Conservation (phyloP, 92 coral and sea anemone species). For the Palythoa grandis region DNA sequence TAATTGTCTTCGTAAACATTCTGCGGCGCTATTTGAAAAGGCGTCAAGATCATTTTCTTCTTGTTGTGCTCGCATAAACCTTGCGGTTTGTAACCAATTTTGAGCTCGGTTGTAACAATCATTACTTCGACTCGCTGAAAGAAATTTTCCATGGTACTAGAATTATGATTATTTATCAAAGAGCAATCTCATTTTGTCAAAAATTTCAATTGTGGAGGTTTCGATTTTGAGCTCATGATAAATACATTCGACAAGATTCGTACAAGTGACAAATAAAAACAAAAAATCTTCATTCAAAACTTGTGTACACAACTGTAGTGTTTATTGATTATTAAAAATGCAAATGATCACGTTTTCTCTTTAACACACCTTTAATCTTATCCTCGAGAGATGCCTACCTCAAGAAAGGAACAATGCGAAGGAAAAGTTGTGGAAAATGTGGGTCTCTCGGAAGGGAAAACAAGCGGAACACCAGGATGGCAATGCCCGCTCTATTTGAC, state of each 20-base stretch:
- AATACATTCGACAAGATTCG: background rate
- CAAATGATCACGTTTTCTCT: conserved; percentile 22
- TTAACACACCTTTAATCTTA: background rate
- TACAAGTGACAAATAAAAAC: conserved; percentile 30
- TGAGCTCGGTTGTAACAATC: conserved; percentile 29
- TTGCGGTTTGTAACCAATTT: conserved; percentile 33
- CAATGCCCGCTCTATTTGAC: background rate
- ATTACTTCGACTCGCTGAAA: conserved; percentile 18
- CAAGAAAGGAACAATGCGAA: background rate
- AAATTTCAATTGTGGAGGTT: background rate
- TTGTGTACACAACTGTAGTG: conserved; percentile 30
- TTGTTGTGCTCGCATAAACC: background rate
- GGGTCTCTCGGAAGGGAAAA: conserved; percentile 20
- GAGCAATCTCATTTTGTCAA: background rate
- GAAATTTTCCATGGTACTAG: conserved; percentile 7
- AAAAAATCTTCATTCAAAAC: background rate
- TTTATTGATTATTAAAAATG: background rate
- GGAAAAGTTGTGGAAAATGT: conserved; percentile 39
- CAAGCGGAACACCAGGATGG: conserved; percentile 16
- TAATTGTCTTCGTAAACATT: conserved; percentile 19
- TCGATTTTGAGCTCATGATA: conserved; percentile 12
- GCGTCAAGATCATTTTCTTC: conserved; percentile 9
- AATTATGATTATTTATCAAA: background rate
- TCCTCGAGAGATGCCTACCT: background rate
- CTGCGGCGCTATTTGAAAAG: conserved; percentile 35